Conservation (phyloP, 2,797 vertebrate genomes). For the Dipus sagitta region DNA sequence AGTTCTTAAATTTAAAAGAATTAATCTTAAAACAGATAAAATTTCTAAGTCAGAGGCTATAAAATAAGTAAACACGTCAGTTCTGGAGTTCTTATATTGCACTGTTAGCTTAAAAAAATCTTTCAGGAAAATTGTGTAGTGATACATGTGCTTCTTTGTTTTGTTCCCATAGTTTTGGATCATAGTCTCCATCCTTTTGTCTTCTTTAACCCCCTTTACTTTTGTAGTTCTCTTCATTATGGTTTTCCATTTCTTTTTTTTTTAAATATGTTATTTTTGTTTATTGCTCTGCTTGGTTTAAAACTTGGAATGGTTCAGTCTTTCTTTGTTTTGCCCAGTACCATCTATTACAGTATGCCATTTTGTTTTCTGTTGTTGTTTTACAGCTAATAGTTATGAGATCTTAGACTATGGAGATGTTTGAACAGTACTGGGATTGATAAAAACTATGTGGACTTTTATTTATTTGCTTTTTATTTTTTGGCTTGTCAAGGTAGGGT, state of each 20-base stretch:
- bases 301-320: too few relatives aligned
- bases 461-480: too few relatives aligned
- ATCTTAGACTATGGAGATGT: too few relatives aligned
- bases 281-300: too few relatives aligned
- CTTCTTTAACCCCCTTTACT: neutral
- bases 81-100: neutral
- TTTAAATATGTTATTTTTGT: too few relatives aligned
- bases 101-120: neutral
- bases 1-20: conserved; percentile 44
- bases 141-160: neutral
- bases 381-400: too few relatives aligned
- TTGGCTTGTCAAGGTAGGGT: too few relatives aligned
- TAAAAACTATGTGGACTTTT: too few relatives aligned
- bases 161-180: neutral
- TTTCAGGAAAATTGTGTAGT: conserved; percentile 1
- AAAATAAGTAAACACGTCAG: conserved; percentile 1
- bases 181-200: neutral
- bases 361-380: too few relatives aligned
- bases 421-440: too few relatives aligned
- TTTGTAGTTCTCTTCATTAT: neutral
- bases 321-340: neutral
- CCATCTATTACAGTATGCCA: too few relatives aligned
- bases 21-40: conserved; percentile 42
- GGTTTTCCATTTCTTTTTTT: neutral
- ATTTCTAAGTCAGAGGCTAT: neutral